Base-by-base conservation (phyloP, 1,140 invertebrate genomes). In the Hyles vespertilio region DNA sequence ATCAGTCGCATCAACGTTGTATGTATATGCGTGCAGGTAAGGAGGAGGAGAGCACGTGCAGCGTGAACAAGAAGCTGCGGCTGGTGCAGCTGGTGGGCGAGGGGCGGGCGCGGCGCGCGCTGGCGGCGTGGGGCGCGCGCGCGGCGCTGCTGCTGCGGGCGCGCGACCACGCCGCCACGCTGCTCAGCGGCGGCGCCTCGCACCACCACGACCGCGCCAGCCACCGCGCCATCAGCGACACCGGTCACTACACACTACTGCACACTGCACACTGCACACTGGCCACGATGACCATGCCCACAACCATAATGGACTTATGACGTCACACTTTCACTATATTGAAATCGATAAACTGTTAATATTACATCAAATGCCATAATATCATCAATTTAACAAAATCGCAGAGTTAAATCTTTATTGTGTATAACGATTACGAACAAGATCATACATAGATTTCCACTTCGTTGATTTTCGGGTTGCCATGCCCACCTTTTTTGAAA, bases 81-180 rank as follows among this genome's bases (percentile, higher is more conserved):
- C 81, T 96, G 12, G 82, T 96, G 1, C 93, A 94, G 12, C 80
- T 94, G 12, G 84, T 95, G 58, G 95, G 95, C 8, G 91, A 93
- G 75, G 94, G 94, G 1, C 90, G 95, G 54, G 94, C 93, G 2
- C 93, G 95, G 70, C 91, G 95, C 32, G 85, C 95, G 10, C 87
- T 97, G 1, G 95, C 94, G 65, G 93, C 94, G 69, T 96, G 95
- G 94, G 79, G 91, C 48, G 93, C 95, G 86, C 93, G 94, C 8
- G 91, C 93, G n/a, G 94, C 94, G 66, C 89, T 96, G 8, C 92
- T 94, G 90, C 80, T 96, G 51, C 89, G 95, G 50, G 95, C 95
- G 0, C 89, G 95, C 10, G 94, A 96, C 80, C 95, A 97, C 79
- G 92, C 95, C 4, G 90, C 92, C 3, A 94, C 95, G 73, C 93